Evolutionary conservation across 2,888 invertebrate species (phyloP), one percentile per base, ranked within the genome.

Genomic region (Drosophila meridionalis): DNA sequence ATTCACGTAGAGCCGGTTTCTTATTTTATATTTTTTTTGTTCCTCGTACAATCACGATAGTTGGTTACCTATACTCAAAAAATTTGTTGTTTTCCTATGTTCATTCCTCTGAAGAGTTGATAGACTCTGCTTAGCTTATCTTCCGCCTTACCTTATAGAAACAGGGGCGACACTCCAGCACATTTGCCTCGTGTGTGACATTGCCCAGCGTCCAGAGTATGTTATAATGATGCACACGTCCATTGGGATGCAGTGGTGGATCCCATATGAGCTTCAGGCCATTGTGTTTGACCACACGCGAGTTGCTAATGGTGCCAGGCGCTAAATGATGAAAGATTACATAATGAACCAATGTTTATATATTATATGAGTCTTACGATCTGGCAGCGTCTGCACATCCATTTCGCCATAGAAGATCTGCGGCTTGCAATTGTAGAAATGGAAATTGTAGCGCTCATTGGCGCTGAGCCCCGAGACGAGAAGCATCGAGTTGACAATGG

Each of bases 301-400:
- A 92, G 61, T 92, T 92, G 69, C 87, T 91, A 3, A 93, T 91
- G 4, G 93, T 92, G 9, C 93, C 93, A 4, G 93, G 93, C 40
- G 93, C 93, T 93, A 58, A 14, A 2, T 14, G 7, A 2, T 12
- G 2, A 26, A 26, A 0, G 0, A n/a, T 12, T 0, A 0, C n/a
- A 26, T 1, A 20, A 9, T 28, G 0, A 0, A 8, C 7, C 30
- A 40, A 3, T 4, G 20, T 2, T 4, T 9, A 30, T 3, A 12
- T 4, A 4, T 26, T 2, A 11, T 7, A 40, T 4, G n/a, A 1
- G 0, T 2, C 92, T 91, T 90, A 93, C 93, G 92, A 85, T 93
- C 93, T 34, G 92, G 92, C 61, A 92, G 68, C 0, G 93, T 93
- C 61, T 90, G 82, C 11, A 92, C 91, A 72, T 92, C 91, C 52